Evolutionary conservation across 2,888 invertebrate genomes (phyloP), one percentile per base, ranked within the genome.

Genomic region (Helleia helle): DNA sequence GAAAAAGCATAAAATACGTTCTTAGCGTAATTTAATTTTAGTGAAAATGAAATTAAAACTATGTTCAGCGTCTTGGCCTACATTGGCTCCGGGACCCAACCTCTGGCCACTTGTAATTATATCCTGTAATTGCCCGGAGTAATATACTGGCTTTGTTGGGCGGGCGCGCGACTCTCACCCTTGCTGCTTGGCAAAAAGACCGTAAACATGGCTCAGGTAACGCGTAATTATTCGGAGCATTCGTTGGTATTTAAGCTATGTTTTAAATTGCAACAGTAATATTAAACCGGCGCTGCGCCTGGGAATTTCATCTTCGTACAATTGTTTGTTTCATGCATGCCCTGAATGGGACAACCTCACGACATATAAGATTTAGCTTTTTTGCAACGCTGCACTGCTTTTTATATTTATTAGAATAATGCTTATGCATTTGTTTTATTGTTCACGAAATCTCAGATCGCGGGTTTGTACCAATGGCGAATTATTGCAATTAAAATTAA

Each of bases 121-220:
- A 49, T 42, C 36, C 40, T 41, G 44, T 46, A 49, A 50, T 49
- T 50, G 44, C 44, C 37, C 42, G 41, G 42, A 38, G 46, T 41
- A 47, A 49, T 42, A 44, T 37, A 47, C 40, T 42, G 42, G 38
- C 40, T 40, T 45, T 45, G 44, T 47, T 42, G 14, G 28, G 3
- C 2, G 8, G 11, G 11, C 31, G 36, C 17, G 38, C 30, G 9
- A 45, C 42, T 43, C 36, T 37, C 38, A 36, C 9, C 42, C 17
- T 31, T 31, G 40, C 12, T 40, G 24, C 25, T 15, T 13, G 7
- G 11, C 8, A 15, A 40, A 30, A 24, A 39, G 29, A 6, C 11
- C 14, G 24, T 14, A 2, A n/a, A 24, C 14, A 26, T 13, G 24
- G 30, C 30, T 25, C 24, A 25, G 9, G 24, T 24, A 8, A 29